Evolutionary conservation across 2,888 invertebrate genomes (phyloP), one percentile per base, ranked within the genome.

Genomic region (Lasiommata megera): DNA sequence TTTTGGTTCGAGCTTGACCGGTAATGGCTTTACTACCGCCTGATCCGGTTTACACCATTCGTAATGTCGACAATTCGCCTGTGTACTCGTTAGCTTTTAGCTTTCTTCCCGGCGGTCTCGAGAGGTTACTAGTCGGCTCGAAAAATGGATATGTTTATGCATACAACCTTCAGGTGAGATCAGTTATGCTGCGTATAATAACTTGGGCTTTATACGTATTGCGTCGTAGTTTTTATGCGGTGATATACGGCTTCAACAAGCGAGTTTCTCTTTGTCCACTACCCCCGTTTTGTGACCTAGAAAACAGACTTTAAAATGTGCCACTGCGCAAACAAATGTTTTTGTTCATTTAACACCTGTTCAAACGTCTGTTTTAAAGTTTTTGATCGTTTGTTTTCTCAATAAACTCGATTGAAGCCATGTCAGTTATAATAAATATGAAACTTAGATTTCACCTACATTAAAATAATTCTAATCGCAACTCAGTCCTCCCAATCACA

Each of bases 161-260:
- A 76, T 96, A 95, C 95, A 94, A 96, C 88, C 91, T 96, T 79
- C 93, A 94, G 92, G 96, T 96, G 86, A 87, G 86, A 70, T 75
- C 71, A 73, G 64, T 72, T 73, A 74, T 79, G 77, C 67, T 68
- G 74, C 74, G 71, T 67, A 76, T 76, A 68, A 67, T 67, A 66
- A 76, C 69, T 68, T 64, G 64, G 56, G 48, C 52, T 63, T 67
- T 65, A 63, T 60, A 40, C 56, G 54, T 59, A 37, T 46, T 77
- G 67, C 74, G 76, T 65, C 71, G 61, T 65, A 72, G 64, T 56
- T 56, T 60, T 54, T 50, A 51, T 36, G 47, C 66, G 61, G 64
- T 61, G 16, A 62, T 53, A 51, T 60, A 47, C 51, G 38, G 57
- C 62, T 60, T 64, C 73, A 67, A 60, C 61, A 63, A 65, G 56